Evolutionary conservation across 2,888 invertebrate species (phyloP), one percentile per base, ranked within the genome.

Genomic region (Macrophya alboannulata): DNA sequence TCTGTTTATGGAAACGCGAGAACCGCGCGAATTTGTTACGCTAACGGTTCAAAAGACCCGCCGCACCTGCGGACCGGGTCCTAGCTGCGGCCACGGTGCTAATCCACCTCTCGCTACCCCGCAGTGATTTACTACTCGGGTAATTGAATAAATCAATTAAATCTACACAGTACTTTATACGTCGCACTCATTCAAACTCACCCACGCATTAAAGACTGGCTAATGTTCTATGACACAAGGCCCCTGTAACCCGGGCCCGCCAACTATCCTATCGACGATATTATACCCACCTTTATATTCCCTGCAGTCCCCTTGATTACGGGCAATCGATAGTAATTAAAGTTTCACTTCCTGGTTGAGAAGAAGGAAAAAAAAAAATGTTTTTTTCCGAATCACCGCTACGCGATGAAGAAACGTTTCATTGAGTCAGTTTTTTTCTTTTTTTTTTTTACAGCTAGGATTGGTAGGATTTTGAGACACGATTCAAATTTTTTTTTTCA

Each of bases 1-100:
- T 88, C 90, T 90, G 89, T 92, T 92, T 92, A 92, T 91, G 92
- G 92, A 91, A 91, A 91, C 88, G 91, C 90, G 90, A 90, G 91
- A 92, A 91, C 89, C 90, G 91, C 90, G 91, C 90, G 91, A 92
- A 91, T 91, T 88, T 88, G 88, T 89, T 88, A 88, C 88, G 87
- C 87, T 84, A 85, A 21, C 55, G 86, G 86, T 87, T 81, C 81
- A 81, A 81, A 81, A 81, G 81, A 62, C 65, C 65, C 62, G 81
- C 81, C 40, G 43, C 81, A 55, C 55, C 55, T 12, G 40, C 40
- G 12, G 15, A 21, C 9, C 31, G 31, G 51, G n/a, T 76, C 48
- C 48, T 12, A 6, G n/a, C n/a, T 43, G 43, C 62, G 25, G 10
- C 62, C 17, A 51, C 55, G 37, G n/a, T 68, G 37, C 68, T 15